phyloP scores from a whole-genome alignment of 1,140 invertebrate species.

The Prorops nasuta region DNA sequence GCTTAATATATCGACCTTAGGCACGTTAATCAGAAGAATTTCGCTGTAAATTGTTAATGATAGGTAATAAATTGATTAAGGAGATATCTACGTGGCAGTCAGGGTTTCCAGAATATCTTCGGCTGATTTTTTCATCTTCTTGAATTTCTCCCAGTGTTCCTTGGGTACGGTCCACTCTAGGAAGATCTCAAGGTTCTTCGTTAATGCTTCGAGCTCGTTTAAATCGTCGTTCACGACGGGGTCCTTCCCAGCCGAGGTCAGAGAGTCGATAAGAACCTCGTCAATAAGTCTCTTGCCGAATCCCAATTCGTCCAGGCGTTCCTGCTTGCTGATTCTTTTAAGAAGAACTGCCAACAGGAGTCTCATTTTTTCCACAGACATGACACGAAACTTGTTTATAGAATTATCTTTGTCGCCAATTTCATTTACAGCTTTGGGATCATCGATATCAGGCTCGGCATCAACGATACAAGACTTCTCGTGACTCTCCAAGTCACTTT shows the following conservation, averaged over 20 bases:
- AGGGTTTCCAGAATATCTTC: slow-evolving; percentile 77
- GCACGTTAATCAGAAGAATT: too few relatives aligned
- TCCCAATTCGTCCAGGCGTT: slow-evolving; percentile 72
- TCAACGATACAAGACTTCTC: slow-evolving; percentile 56
- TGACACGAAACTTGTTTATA: slow-evolving; percentile 41
- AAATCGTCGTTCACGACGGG: slow-evolving; percentile 60
- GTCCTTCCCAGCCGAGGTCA: slow-evolving; percentile 69
- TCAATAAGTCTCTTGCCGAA: slow-evolving; percentile 81
- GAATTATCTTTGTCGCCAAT: slow-evolving; percentile 61
- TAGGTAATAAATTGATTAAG: too few relatives aligned
- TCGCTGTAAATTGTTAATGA: too few relatives aligned
- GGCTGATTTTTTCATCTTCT: slow-evolving; percentile 68
- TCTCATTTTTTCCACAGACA: slow-evolving; percentile 74
- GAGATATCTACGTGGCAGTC: slow-evolving; percentile 55
- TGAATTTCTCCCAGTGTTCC: slow-evolving; percentile 74
- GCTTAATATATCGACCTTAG: too few relatives aligned
- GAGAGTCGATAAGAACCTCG: slow-evolving; percentile 75
- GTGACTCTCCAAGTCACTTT: slow-evolving; percentile 69
- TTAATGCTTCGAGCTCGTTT: slow-evolving; percentile 62
- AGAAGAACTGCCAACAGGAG: slow-evolving; percentile 74
- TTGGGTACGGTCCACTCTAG: slow-evolving; percentile 79
- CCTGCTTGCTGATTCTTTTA: slow-evolving; percentile 78
- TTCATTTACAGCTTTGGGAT: slow-evolving; percentile 67
- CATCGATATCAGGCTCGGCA: slow-evolving; percentile 68
- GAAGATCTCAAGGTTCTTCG: slow-evolving; percentile 72